Conservation (phyloP, 2,113 vertebrate species). For the Accipiter cooperii region DNA sequence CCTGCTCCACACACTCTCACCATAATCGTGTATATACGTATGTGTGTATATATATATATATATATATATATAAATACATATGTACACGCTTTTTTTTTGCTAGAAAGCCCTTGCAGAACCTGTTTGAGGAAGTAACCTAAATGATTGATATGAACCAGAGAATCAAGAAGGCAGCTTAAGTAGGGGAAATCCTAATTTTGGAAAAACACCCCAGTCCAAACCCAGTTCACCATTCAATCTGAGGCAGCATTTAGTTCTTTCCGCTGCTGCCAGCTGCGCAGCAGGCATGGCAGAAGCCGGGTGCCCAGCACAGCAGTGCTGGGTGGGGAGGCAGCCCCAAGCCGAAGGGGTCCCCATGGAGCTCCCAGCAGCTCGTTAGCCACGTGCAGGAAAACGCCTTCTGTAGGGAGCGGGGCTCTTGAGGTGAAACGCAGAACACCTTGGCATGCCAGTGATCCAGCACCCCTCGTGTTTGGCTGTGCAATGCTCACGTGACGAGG, state of each 20-base stretch:
- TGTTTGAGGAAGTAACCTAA: neutral
- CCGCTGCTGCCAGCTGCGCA: neutral
- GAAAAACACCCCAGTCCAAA: neutral
- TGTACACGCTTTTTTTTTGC: neutral
- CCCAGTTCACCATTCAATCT: neutral
- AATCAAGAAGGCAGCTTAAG: neutral
- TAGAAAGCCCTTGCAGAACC: neutral
- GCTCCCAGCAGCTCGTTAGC: neutral
- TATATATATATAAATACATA: neutral
- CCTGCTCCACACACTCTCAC: neutral
- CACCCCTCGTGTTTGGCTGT: neutral
- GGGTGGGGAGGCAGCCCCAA: neutral
- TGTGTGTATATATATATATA: too few relatives aligned
- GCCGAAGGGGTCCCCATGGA: neutral
- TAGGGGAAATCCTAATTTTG: neutral
- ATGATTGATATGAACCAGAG: neutral
- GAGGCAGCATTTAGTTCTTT: neutral
- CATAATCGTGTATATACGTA: neutral
- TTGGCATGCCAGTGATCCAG: neutral
- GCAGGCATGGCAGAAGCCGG: fast-evolving
- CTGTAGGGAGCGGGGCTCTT: neutral
- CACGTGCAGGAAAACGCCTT: neutral
- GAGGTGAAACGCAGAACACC: neutral
- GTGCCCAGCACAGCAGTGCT: neutral
- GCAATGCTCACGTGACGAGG: fast-evolving